These are phyloP conservation scores for Cerceris ruficornis DNA, from an alignment of 2,888 invertebrate species.

Conservation along the genomic window DNA sequence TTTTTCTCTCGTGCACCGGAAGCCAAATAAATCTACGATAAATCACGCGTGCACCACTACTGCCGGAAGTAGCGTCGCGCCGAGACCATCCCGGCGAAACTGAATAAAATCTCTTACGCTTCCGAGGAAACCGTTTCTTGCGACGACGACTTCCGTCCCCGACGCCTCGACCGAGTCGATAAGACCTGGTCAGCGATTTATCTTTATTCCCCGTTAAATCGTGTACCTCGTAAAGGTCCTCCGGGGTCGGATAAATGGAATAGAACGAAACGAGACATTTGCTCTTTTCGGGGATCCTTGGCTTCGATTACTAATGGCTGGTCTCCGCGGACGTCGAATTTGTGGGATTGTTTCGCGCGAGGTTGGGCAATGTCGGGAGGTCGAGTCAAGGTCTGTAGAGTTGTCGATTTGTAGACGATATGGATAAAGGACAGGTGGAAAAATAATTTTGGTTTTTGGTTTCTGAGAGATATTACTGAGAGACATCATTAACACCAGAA, in stretches of 20 bases:
- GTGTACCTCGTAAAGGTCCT: constrained; percentile 12
- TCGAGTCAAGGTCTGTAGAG: too few relatives aligned
- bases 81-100: constrained; percentile 41
- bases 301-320: too few relatives aligned
- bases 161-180: constrained; percentile 44
- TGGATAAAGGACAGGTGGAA: too few relatives aligned
- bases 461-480: too few relatives aligned
- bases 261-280: constrained; percentile 11
- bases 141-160: constrained; percentile 35
- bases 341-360: too few relatives aligned
- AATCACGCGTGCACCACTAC: constrained; percentile 28
- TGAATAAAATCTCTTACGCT: constrained; percentile 40
- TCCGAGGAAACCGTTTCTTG: constrained; percentile 10
- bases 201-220: constrained; percentile 40
- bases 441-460: too few relatives aligned
- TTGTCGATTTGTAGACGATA: too few relatives aligned
- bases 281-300: background rate
- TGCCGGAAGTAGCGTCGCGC: constrained; percentile 41
- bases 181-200: constrained; percentile 46
- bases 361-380: too few relatives aligned
- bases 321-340: too few relatives aligned
- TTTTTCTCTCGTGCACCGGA: constrained; percentile 18
- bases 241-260: constrained; percentile 25
- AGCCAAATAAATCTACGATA: constrained; percentile 45
- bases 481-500: too few relatives aligned